phyloP scores from a whole-genome alignment of 2,888 invertebrate genomes.

The Chymomyza amoena region DNA sequence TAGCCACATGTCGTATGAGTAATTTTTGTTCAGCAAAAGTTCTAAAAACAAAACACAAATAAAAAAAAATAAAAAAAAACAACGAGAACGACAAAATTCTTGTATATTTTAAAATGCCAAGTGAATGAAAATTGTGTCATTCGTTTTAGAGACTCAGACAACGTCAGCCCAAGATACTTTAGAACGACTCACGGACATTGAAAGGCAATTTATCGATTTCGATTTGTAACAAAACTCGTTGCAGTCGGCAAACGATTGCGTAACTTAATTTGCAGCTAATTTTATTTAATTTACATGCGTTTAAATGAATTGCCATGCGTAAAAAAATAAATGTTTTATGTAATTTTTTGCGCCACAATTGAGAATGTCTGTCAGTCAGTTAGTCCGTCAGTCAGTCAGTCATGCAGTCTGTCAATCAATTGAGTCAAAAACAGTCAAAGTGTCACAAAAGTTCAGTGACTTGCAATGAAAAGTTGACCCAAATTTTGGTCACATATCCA shows the following conservation, averaged over 20 bases:
- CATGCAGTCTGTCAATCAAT: constrained; percentile 13
- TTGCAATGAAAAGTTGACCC: constrained; percentile 36
- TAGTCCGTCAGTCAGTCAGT: no score
- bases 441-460: constrained; percentile 46
- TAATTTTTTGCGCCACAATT: constrained; percentile 25
- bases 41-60: neutral
- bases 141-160: neutral
- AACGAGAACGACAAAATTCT: constrained; percentile 5
- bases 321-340: constrained; percentile 28
- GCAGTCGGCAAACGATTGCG: constrained; percentile 31
- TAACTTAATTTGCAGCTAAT: constrained; percentile 42
- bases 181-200: neutral
- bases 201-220: constrained; percentile 38
- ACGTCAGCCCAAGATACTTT: neutral
- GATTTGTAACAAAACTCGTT: constrained; percentile 37
- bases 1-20: constrained; percentile 45
- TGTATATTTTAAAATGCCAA: constrained; percentile 2
- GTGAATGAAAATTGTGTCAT: neutral
- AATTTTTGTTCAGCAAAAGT: constrained; percentile 35
- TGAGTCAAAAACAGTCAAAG: neutral
- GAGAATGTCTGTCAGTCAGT: constrained; percentile 24
- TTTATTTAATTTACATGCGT: constrained; percentile 43
- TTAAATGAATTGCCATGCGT: constrained; percentile 10
- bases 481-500: constrained; percentile 10
- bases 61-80: no score